A percentile compares a stretch with the other conserved stretches of the same genome.
Evolutionary conservation across 2,888 invertebrate species (phyloP).

Genomic region (Podabrus alpinus): DNA sequence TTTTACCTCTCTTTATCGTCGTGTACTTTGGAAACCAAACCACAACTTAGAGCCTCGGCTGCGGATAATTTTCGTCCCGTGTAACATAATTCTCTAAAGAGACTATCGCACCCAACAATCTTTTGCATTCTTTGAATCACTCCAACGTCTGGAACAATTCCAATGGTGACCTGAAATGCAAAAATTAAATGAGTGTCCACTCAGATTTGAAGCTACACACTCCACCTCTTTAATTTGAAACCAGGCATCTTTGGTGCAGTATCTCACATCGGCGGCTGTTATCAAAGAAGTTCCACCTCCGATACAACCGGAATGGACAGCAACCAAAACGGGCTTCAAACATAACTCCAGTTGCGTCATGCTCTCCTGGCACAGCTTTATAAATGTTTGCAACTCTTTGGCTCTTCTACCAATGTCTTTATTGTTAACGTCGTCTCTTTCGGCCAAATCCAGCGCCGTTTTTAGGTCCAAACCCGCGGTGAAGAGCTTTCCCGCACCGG

Average conservation of each 20-base stretch:
- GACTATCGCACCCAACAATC: slow-evolving; percentile 84
- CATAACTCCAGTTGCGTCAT: slow-evolving; percentile 85
- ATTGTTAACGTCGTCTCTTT: slow-evolving; percentile 56
- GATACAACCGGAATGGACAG: slow-evolving; percentile 86
- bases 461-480: slow-evolving; percentile 68
- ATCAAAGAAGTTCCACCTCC: slow-evolving; percentile 86
- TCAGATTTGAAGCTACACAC: not conserved
- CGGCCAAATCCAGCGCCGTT: slow-evolving; percentile 17
- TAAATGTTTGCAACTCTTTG: slow-evolving; percentile 64
- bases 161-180: slow-evolving; percentile 64
- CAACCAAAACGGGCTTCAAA: slow-evolving; percentile 86
- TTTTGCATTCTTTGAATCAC: slow-evolving; percentile 91
- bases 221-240: slow-evolving; percentile 88
- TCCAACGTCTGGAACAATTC: slow-evolving; percentile 95
- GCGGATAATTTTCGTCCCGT: slow-evolving; percentile 83
- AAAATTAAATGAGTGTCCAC: not conserved
- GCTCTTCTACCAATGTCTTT: slow-evolving; percentile 82
- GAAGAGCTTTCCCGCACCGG: slow-evolving; percentile 87
- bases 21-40: slow-evolving; percentile 82
- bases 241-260: slow-evolving; percentile 87
- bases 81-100: slow-evolving; percentile 84
- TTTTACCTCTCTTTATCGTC: slow-evolving; percentile 68
- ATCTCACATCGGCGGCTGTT: slow-evolving; percentile 86
- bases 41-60: slow-evolving; percentile 78
- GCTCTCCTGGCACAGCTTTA: slow-evolving; percentile 75